Evolutionary conservation across 2,888 invertebrate genomes (phyloP).

Genomic region (Megastigmus dorsalis): DNA sequence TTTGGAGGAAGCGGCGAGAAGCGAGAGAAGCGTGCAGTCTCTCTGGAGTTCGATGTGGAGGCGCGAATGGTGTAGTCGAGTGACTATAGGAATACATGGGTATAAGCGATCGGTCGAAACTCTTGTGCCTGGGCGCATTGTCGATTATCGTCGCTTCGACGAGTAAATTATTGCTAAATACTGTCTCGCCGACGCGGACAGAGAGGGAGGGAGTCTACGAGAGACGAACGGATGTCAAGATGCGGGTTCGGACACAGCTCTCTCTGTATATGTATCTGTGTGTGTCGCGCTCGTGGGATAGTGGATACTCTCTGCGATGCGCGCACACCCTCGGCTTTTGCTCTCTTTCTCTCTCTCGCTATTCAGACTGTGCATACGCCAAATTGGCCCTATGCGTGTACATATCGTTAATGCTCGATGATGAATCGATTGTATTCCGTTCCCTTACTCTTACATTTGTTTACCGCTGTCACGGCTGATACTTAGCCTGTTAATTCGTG

Average conservation of each 20-base stretch:
- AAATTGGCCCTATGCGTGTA: constrained; percentile 21
- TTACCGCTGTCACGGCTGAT: too few relatives aligned
- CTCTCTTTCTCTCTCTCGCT: background rate
- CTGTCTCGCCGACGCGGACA: constrained; percentile 38
- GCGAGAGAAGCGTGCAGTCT: too few relatives aligned
- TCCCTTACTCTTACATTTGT: background rate
- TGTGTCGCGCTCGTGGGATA: constrained; percentile 61
- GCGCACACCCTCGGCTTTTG: background rate
- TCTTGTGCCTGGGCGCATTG: constrained; percentile 5
- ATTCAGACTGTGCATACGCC: too few relatives aligned
- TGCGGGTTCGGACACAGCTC: constrained; percentile 63
- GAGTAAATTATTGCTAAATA: constrained; percentile 66
- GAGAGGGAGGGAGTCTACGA: background rate
- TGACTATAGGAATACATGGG: too few relatives aligned
- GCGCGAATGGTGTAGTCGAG: constrained; percentile 5
- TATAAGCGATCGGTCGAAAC: background rate
- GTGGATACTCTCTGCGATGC: too few relatives aligned
- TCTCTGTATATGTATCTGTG: background rate
- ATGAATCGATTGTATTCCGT: constrained; percentile 3
- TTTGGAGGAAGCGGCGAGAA: background rate
- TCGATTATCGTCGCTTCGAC: background rate
- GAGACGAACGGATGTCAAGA: constrained; percentile 65
- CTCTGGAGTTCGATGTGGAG: background rate
- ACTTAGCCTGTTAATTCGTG: too few relatives aligned
- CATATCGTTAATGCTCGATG: background rate